Evolutionary conservation across 2,888 invertebrate genomes (phyloP), one percentile per base, ranked within the genome.

Genomic region (Hydriomena furcata): DNA sequence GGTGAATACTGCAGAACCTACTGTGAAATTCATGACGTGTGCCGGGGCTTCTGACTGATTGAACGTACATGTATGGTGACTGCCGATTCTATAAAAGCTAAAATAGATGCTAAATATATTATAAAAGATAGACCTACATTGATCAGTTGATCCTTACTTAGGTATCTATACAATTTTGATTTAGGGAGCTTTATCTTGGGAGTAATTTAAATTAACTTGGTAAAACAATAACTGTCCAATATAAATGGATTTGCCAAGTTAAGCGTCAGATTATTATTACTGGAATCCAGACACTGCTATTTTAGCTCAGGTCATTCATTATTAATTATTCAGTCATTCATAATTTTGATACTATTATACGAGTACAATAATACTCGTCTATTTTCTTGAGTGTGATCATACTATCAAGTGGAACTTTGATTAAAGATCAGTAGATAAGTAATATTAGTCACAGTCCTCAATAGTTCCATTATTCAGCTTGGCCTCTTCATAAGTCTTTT

Each of bases 21-120:
- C 76, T 84, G 71, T 74, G 73, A 81, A 79, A 86, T 87, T 84
- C 85, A 87, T 82, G 80, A 80, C 79, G 71, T 77, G 74, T 68
- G 66, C 69, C 68, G 70, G 68, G 70, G 67, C 67, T 73, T 65
- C 76, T 78, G 82, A 81, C 83, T 85, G 85, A 86, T 84, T 84
- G 83, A 72, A 75, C 72, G 57, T 63, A 64, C 69, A 66, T 73
- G 62, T 73, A 71, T 68, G 68, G 65, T 66, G 73, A 75, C 70
- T 75, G 62, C 61, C 58, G 64, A 49, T 54, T 57, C 42, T 51
- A 50, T 60, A 52, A 54, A 58, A 51, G 34, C 35, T 40, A 25
- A 36, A 30, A 52, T 55, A 42, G 45, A 60, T 50, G 27, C 34
- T 40, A 42, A 42, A 31, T 41, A 49, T 10, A 36, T 10, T 10